These are phyloP conservation scores for Pampusana beccarii DNA, from an alignment of 2,113 vertebrate genomes.

Conservation along the genomic window DNA sequence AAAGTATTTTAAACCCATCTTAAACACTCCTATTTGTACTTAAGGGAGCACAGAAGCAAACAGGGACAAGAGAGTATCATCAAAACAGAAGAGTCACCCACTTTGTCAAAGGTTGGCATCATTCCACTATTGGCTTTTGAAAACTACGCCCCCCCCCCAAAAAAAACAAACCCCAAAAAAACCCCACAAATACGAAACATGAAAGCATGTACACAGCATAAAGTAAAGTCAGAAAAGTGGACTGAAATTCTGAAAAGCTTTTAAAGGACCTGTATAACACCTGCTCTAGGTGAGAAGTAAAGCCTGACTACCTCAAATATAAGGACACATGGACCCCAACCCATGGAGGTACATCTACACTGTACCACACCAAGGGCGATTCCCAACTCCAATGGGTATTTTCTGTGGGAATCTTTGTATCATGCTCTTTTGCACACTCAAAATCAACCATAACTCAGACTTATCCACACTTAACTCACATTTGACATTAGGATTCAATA, in stretches of 20 bases:
- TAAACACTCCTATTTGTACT: not conserved
- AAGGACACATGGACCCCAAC: not conserved
- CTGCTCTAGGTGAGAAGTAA: not conserved
- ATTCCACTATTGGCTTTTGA: not conserved
- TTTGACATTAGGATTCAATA: not conserved
- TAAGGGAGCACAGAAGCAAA: not conserved
- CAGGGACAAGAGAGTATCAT: not conserved
- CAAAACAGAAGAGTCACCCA: not conserved
- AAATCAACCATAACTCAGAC: not conserved
- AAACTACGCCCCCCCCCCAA: not conserved
- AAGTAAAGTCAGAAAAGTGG: not conserved
- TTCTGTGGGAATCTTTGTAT: not conserved
- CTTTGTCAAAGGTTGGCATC: not conserved
- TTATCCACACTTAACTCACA: not conserved
- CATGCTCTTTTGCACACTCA: not conserved
- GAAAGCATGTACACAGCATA: not conserved
- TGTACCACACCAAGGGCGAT: not conserved
- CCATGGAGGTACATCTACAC: not conserved
- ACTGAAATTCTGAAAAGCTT: not conserved
- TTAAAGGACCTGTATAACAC: not conserved
- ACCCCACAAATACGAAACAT: not conserved
- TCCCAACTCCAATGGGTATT: not conserved
- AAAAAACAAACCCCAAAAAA: not conserved
- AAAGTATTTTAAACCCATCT: not conserved
- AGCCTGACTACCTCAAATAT: not conserved